Base-by-base conservation (phyloP, 2,888 invertebrate genomes). In the Scrobipalpa atriplicella region DNA sequence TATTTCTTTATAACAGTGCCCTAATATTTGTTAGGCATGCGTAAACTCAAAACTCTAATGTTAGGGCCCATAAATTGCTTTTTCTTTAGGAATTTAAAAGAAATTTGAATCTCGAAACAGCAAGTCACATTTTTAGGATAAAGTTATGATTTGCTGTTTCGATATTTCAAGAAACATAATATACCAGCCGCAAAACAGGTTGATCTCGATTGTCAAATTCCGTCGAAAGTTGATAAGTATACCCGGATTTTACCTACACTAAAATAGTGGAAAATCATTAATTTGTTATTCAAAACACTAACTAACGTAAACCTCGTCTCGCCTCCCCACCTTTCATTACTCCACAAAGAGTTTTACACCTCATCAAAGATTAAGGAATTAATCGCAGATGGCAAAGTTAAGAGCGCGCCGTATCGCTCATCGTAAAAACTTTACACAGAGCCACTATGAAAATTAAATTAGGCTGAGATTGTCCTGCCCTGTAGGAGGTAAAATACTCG, bases 301-400 rank as follows among this genome's bases (percentile, higher is more conserved):
- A 47, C n/a, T 47, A 47, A 47, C 47, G 8, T 16, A 47, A 1
- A 16, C 47, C 16, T 47, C 16, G 8, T 16, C 47, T 10, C 11
- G 9, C 60, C n/a, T 39, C 21, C 29, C 43, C 36, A 62, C 16
- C 11, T 21, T 54, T 54, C 54, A 54, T 21, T 18, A 58, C 36
- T 38, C 58, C n/a, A 58, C 58, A 58, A 58, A 58, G 58, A 58
- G 38, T 58, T 58, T 58, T 58, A 58, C 58, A 63, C 78, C 80
- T 85, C 83, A 86, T 90, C 74, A 85, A 90, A 87, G 78, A 91
- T 89, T 89, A 79, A 91, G 76, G 82, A 84, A 89, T 88, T 89
- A 90, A 91, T 90, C 90, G 86, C 73, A 75, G 77, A 75, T 75
- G 71, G 74, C 65, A 68, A 67, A 70, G 61, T 72, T 72, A 72